Evolutionary conservation across 2,113 vertebrate species (phyloP).

Genomic region (Sclerurus mexicanus): DNA sequence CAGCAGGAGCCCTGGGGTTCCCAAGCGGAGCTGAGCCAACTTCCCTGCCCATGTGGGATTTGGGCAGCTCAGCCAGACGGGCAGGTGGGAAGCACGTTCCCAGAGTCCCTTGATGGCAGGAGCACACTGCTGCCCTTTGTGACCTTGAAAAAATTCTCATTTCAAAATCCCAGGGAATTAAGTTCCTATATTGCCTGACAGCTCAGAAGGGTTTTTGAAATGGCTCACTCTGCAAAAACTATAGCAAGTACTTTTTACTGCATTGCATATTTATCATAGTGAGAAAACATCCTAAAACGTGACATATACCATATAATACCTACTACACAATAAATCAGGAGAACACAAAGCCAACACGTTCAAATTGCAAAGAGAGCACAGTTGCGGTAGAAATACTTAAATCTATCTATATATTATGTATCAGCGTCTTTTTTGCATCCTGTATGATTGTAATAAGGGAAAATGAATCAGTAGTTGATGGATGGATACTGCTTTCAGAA

Average conservation of each 20-base stretch:
- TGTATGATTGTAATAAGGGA: neutral
- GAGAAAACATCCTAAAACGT: neutral
- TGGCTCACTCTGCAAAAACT: neutral
- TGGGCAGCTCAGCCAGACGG: neutral
- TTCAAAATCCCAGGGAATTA: neutral
- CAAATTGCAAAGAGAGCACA: neutral
- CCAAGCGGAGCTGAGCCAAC: neutral
- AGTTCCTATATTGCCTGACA: rapidly evolving
- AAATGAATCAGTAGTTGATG: neutral
- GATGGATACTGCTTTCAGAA: neutral
- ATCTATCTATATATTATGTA: neutral
- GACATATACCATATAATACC: neutral
- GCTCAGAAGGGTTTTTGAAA: neutral
- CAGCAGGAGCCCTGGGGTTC: neutral
- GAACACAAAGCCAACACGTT: neutral
- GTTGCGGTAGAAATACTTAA: neutral
- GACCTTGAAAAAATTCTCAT: neutral
- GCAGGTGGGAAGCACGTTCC: too few relatives aligned
- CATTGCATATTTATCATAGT: neutral
- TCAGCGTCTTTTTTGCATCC: neutral
- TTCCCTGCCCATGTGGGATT: neutral
- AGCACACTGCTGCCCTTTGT: rapidly evolving
- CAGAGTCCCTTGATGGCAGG: neutral
- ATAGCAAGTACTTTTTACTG: neutral
- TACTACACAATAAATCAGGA: neutral